Evolutionary conservation across 2,113 vertebrate genomes (phyloP).

Genomic region (Rhynchomys soricoides): DNA sequence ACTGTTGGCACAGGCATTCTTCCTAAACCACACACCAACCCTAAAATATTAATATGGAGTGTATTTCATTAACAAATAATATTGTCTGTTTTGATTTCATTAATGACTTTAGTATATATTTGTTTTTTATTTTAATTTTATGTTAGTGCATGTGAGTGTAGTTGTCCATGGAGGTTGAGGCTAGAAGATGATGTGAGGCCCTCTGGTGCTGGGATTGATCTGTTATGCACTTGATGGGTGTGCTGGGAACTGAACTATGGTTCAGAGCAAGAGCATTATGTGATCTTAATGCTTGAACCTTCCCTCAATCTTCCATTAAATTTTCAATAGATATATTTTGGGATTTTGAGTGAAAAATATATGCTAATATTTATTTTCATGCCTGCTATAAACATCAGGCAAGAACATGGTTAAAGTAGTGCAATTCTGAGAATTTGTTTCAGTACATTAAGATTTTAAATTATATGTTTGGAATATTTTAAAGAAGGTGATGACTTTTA

Average conservation of each 20-base stretch:
- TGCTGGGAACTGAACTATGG: neutral
- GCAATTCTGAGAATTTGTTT: neutral
- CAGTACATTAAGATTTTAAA: neutral
- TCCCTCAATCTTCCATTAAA: neutral
- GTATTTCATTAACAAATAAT: neutral
- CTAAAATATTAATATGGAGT: neutral
- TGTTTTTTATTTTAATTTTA: neutral
- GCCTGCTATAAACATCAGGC: neutral
- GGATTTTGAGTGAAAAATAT: neutral
- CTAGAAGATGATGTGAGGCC: too few relatives aligned
- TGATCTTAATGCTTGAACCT: too few relatives aligned
- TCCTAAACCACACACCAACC: neutral
- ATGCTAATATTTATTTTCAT: neutral
- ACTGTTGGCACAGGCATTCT: neutral
- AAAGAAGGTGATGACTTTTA: neutral
- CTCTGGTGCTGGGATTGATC: too few relatives aligned
- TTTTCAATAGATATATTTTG: neutral
- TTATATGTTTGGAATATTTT: neutral
- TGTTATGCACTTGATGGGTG: too few relatives aligned
- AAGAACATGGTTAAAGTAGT: neutral
- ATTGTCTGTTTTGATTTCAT: neutral
- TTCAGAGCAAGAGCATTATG: neutral
- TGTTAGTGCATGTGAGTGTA: neutral
- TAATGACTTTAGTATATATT: neutral
- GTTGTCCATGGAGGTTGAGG: too few relatives aligned